Evolutionary conservation across 2,888 invertebrate genomes (phyloP).

Genomic region (Netelia melanura): DNA sequence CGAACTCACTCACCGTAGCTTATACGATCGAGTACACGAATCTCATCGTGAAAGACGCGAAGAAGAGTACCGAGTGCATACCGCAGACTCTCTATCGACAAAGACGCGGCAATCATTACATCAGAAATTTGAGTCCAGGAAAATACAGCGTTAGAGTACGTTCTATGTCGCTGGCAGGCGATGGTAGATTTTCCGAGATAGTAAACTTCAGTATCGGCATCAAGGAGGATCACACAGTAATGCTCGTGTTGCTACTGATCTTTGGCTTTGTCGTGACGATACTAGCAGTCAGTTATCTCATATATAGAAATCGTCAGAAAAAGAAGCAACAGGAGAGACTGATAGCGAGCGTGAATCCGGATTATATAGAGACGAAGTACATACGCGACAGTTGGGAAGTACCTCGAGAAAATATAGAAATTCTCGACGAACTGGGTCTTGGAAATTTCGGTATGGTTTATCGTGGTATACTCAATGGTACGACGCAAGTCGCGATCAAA

Average conservation of each 20-base stretch:
- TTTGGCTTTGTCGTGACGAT: conserved; percentile 70
- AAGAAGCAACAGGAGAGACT: conserved; percentile 83
- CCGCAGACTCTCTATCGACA: conserved; percentile 79
- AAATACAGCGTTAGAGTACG: conserved; percentile 87
- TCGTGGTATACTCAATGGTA: conserved; percentile 86
- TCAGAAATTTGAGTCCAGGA: conserved; percentile 86
- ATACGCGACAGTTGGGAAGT: conserved; percentile 91
- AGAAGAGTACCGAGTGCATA: conserved; percentile 85
- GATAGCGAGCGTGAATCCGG: conserved; percentile 88
- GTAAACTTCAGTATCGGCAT: conserved; percentile 75
- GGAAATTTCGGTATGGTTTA: conserved; percentile 92
- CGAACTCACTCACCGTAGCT: conserved; percentile 89
- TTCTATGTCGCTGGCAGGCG: conserved; percentile 88
- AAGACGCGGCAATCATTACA: conserved; percentile 74
- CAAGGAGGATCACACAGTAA: conserved; percentile 65
- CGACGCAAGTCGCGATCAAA: conserved; percentile 87
- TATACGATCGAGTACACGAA: conserved; percentile 87
- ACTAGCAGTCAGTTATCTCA: conserved; percentile 73
- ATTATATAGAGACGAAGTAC: conserved; percentile 87
- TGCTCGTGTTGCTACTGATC: conserved; percentile 72
- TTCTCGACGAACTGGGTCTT: conserved; percentile 87
- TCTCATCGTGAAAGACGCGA: conserved; percentile 81
- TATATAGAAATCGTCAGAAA: conserved; percentile 79
- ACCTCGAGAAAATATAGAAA: conserved; percentile 86
- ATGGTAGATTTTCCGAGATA: conserved; percentile 82